A percentile compares a stretch with the other conserved stretches of the same genome.
Evolutionary conservation across 2,888 invertebrate genomes (phyloP).

Genomic region (Nematopogon swammerdamellus): DNA sequence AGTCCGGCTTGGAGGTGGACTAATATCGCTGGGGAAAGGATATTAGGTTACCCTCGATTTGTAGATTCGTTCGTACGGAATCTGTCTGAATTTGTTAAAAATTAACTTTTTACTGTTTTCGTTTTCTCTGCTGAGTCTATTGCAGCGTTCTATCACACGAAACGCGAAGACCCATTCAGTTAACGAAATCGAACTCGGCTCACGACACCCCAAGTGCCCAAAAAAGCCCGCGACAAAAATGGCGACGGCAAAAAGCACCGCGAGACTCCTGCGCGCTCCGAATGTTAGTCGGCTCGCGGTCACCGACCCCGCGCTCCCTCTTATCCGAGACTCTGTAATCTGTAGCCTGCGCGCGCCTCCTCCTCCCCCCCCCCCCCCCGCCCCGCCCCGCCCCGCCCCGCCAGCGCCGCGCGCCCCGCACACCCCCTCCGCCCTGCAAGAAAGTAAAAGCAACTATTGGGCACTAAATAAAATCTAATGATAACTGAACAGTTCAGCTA

Average conservation of each 20-base stretch:
- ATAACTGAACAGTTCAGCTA: no score
- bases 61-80: no score
- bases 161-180: neutral
- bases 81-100: no score
- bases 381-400: neutral
- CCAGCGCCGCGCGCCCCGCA: neutral
- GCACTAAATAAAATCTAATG: no score
- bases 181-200: neutral
- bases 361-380: neutral
- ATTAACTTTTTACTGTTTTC: no score
- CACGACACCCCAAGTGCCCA: neutral
- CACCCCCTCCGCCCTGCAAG: no score
- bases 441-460: neutral
- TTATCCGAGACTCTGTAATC: neutral
- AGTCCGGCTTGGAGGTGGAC: no score
- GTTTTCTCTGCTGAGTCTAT: no score
- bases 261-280: neutral
- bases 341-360: neutral
- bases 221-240: neutral
- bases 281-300: neutral
- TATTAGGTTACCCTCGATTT: no score
- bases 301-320: neutral
- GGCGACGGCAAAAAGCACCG: neutral
- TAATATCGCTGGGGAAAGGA: no score
- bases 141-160: no score